Base-by-base conservation (phyloP, 2,797 vertebrate species). In the Melanogrammus aeglefinus region DNA sequence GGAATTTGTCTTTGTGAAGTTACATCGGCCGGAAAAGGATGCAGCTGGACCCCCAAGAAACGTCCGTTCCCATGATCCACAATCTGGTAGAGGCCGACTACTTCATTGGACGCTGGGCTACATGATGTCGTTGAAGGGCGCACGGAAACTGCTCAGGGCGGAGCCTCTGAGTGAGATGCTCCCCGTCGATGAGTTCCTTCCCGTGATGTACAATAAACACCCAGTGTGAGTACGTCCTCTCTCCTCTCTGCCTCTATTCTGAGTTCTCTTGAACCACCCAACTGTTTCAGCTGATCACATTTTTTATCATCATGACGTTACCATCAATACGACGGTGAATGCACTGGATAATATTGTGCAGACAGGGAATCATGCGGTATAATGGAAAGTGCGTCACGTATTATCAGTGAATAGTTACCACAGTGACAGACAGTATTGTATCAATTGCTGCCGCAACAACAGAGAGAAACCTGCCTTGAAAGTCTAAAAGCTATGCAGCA, bases 11-110 rank as follows among this genome's bases (percentile, higher is more conserved):
- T 63, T 14, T 80, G 80, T 33, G 66, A 84, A 97, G 97, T 81
- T 98, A 98, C 14, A 95, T 98, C 2, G 97, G 96, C 44, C 92
- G 97, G 72, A 98, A 98, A 87, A 93, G 96, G 78, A 97, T 98
- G 97, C 97, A 97, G 87, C 95, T 97, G 80, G 96, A 96, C 75
- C 95, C 92, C 74, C 93, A 94, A 0, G 96, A 97, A 88, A 96
- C 94, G 75, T 91, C 96, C 0, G 95, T 97, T 16, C 94, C 95
- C 0, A 94, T 92, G 0, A 92, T 97, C 74, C 93, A 95, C 87
- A 97, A 96, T 83, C 91, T 98, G 84, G 97, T 98, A 51, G 94
- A 95, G 85, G 95, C 96, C 0, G 97, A 97, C 78, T 97, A 98
- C 79, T 98, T 96, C 24, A 97, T 79, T 98, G 97, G 97, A 97